Evolutionary conservation across 2,888 invertebrate species (phyloP).

Genomic region (Marasmarcha lunaedactyla): DNA sequence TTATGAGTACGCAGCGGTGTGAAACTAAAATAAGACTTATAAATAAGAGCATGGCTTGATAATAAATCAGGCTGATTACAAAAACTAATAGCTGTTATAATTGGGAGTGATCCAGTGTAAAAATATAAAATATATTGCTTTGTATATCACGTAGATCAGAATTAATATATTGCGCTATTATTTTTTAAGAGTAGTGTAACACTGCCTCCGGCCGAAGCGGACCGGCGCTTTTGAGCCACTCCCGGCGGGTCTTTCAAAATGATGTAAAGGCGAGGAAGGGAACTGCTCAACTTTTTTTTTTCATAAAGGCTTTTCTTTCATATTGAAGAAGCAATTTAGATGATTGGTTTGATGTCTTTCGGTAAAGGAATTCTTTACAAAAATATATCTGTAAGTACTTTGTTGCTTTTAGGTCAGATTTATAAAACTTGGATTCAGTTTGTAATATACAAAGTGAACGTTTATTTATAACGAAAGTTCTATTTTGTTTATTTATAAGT

Average conservation of each 20-base stretch:
- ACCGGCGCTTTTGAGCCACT: constrained; percentile 13
- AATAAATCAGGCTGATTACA: neutral
- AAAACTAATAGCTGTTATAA: constrained; percentile 42
- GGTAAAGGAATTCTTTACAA: too few relatives aligned
- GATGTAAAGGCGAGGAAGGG: neutral
- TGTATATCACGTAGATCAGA: constrained; percentile 21
- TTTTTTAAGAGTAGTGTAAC: constrained; percentile 22
- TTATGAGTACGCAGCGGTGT: neutral
- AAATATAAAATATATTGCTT: neutral
- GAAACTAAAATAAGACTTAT: neutral
- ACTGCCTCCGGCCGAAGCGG: constrained; percentile 17
- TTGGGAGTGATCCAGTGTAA: constrained; percentile 27
- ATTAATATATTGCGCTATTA: constrained; percentile 33
- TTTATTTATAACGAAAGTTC: too few relatives aligned
- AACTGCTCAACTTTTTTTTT: neutral
- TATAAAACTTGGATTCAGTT: too few relatives aligned
- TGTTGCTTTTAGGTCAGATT: too few relatives aligned
- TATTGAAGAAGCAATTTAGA: too few relatives aligned
- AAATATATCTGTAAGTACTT: too few relatives aligned
- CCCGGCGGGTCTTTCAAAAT: neutral
- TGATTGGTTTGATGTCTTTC: too few relatives aligned
- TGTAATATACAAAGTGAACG: too few relatives aligned
- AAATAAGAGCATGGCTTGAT: constrained; percentile 4
- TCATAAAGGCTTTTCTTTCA: too few relatives aligned
- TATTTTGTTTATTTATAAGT: too few relatives aligned